Evolutionary conservation across 2,113 vertebrate genomes (phyloP), one percentile per base, ranked within the genome.

Genomic region (Pygoscelis antarcticus): DNA sequence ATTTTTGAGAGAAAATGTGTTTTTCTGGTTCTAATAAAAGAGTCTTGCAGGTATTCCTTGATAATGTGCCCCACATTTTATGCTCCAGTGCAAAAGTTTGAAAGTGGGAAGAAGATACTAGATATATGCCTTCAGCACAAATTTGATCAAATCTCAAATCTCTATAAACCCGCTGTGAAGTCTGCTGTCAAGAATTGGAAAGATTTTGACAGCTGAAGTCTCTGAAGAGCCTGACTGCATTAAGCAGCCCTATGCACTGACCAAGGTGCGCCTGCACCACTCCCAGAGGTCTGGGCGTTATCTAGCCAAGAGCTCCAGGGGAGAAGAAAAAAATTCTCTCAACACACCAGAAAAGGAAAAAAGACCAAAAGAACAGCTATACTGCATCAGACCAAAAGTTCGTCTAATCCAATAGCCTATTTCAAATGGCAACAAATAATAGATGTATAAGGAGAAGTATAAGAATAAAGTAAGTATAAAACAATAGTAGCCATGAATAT

Each of bases 191-290:
- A 81, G 77, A 74, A 74, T 0, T 75, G 36, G 87, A 62, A 94
- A 93, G 77, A 81, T 89, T 96, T 97, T 95, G 93, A 93, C 84
- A 95, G 90, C 51, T 96, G 89, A 93, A 93, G 30, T 93, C 93
- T 93, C 93, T 77, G 64, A 95, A 91, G 93, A 91, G 80, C 51
- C 83, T 81, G 76, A 83, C 40, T 94, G 87, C 71, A 89, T 90
- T 95, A 88, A 91, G 72, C 55, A 91, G 90, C 38, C 44, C 62
- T 40, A 47, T 2, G 2, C 54, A 52, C 60, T 74, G 89, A 81
- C 84, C 72, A 65, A 87, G 80, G 58, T 49, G 58, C 71, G 91
- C 1, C 1, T 36, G 68, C 27, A 44, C 9, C 38, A 3, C 23
- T 91, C 68, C 46, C 46, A 14, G 54, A 83, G 49, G 58, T 52